Conservation (phyloP, 2,113 vertebrate genomes). For the Mormyrus lacerda region DNA sequence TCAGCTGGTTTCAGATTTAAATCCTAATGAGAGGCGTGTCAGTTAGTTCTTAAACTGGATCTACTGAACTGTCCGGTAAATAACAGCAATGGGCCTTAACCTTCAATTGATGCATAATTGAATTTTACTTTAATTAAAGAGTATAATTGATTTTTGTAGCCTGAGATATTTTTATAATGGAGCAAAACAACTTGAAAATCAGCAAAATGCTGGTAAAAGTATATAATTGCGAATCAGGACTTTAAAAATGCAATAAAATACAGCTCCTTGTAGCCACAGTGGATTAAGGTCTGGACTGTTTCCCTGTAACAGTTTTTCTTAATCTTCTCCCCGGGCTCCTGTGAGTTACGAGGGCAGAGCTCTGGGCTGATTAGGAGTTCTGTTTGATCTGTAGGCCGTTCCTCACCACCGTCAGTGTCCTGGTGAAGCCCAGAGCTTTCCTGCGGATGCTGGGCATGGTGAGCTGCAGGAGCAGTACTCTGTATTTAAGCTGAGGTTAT, state of each 20-base stretch:
- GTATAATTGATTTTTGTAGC: neutral
- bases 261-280: neutral
- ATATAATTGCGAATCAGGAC: neutral
- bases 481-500: neutral
- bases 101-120: neutral
- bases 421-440: neutral
- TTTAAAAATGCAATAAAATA: neutral
- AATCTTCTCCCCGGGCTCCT: neutral
- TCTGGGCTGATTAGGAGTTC: conserved; percentile 5
- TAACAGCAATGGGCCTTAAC: neutral
- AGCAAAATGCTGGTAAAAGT: neutral
- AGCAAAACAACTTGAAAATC: neutral
- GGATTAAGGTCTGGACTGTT: neutral
- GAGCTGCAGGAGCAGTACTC: neutral
- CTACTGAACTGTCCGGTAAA: neutral
- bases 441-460: no score
- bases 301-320: neutral
- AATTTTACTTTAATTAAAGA: neutral
- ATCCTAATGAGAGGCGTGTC: neutral
- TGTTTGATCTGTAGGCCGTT: conserved; percentile 34
- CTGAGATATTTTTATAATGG: neutral
- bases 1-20: neutral
- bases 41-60: neutral
- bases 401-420: conserved; percentile 16
- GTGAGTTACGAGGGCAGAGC: conserved; percentile 15